Conservation (phyloP, 2,888 invertebrate species). For the Nymphalis polychloros region DNA sequence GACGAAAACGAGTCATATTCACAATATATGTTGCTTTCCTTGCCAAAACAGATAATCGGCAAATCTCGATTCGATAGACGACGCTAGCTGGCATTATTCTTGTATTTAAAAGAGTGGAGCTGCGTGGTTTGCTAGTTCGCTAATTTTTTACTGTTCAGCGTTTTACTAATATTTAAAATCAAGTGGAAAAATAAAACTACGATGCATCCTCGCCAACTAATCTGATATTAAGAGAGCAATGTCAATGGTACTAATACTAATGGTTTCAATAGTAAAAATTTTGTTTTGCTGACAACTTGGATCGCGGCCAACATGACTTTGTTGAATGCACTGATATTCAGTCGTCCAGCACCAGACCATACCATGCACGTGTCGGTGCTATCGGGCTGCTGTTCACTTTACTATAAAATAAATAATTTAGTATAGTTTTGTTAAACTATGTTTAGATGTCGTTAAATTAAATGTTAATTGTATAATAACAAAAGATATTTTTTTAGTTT, state of each 20-base stretch:
- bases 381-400: neutral
- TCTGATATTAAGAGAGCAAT: conserved; percentile 1
- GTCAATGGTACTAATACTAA: conserved; percentile 20
- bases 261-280: conserved; percentile 19
- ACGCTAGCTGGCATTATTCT: too few relatives aligned
- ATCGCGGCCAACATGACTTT: conserved; percentile 20
- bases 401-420: neutral
- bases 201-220: neutral
- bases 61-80: too few relatives aligned
- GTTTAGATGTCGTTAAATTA: neutral
- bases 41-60: too few relatives aligned
- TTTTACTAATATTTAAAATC: too few relatives aligned
- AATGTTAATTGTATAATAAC: too few relatives aligned
- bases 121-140: too few relatives aligned
- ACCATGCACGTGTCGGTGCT: neutral
- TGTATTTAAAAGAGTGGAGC: too few relatives aligned
- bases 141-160: too few relatives aligned
- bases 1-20: too few relatives aligned
- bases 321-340: conserved; percentile 11
- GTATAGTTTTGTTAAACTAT: neutral
- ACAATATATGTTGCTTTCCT: too few relatives aligned
- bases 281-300: conserved; percentile 24
- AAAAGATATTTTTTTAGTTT: too few relatives aligned
- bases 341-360: conserved; percentile 1
- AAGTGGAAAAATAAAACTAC: too few relatives aligned